phyloP scores from a whole-genome alignment of 2,113 vertebrate genomes.

The Nothocercus julius region DNA sequence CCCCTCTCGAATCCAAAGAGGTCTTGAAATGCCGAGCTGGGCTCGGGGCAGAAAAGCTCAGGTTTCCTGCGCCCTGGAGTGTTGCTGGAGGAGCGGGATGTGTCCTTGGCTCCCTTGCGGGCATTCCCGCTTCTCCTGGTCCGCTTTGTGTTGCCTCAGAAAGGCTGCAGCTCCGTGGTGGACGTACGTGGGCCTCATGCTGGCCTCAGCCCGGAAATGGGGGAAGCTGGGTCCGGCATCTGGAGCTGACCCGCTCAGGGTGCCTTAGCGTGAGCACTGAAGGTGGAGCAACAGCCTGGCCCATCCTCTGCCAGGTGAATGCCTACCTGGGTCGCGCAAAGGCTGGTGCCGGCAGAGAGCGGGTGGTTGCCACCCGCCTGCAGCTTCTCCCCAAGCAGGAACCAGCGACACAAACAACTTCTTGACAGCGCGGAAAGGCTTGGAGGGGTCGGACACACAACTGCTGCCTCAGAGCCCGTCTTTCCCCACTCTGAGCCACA shows the following conservation, averaged over 20 bases:
- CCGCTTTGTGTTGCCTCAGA: neutral
- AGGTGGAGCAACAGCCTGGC: neutral
- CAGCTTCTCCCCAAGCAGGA: rapidly evolving
- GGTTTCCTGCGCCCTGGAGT: no score
- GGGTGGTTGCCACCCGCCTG: neutral
- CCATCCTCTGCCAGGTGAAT: neutral
- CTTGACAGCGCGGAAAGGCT: rapidly evolving
- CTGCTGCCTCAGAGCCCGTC: rapidly evolving
- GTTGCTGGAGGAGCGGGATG: neutral
- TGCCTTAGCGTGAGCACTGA: no score
- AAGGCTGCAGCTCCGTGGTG: neutral
- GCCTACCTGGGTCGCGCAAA: no score
- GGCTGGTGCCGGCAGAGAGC: neutral
- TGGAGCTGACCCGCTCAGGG: no score
- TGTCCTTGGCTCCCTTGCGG: neutral
- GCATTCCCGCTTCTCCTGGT: no score
- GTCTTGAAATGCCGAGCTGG: neutral
- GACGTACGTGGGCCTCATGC: no score
- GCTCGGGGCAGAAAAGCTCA: neutral
- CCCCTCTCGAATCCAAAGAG: neutral
- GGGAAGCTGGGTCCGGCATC: no score
- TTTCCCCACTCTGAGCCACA: rapidly evolving
- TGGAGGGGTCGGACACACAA: rapidly evolving
- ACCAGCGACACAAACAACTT: rapidly evolving
- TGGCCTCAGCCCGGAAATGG: neutral